Base-by-base conservation (phyloP, 2,797 vertebrate species). In the Rachycentron canadum region DNA sequence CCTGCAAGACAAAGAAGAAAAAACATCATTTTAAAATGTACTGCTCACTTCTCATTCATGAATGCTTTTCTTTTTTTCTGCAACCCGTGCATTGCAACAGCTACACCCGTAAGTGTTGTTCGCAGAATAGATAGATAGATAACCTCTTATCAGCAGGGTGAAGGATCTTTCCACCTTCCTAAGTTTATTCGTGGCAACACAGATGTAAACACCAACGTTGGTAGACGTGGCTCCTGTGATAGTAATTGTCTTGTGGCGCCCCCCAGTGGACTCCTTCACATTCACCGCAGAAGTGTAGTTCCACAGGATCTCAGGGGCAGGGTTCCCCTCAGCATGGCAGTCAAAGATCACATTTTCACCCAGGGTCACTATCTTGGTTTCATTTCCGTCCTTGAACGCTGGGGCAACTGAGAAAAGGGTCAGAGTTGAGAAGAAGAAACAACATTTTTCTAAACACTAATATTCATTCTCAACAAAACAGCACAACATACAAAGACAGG, bases 121-220 rank as follows among this genome's bases (percentile, higher is more conserved):
- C 23, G 53, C 43, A 70, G 6, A 60, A n/a, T n/a, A n/a, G n/a
- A n/a, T n/a, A n/a, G n/a, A n/a, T n/a, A n/a, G n/a, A 12, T 79
- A 67, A 95, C 92, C 89, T 93, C 1, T 64, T 4, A 90, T 58
- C 0, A 0, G 36, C 74, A 94, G 60, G 13, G 28, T 78, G 64
- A 90, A 65, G 12, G 1, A 68, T 76, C 34, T 92, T 43, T 61
- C 78, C n/a, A 26, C 59, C 0, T 0, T 79, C 64, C 91, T 91
- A 86, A 88, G 2, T 73, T 62, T 1, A 87, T 94, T 96, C 36
- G 4, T 91, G 87, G 93, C 95, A 87, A 6, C 56, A 69, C 94
- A 95, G 23, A 0, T 45, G 81, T 93, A 94, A 77, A 43, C 23
- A 36, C 90, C 92, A 53, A 59, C 70, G 23, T 89, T 76, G 83